Base-by-base conservation (phyloP, 2,113 vertebrate genomes). In the Drymodes brunneopygia region DNA sequence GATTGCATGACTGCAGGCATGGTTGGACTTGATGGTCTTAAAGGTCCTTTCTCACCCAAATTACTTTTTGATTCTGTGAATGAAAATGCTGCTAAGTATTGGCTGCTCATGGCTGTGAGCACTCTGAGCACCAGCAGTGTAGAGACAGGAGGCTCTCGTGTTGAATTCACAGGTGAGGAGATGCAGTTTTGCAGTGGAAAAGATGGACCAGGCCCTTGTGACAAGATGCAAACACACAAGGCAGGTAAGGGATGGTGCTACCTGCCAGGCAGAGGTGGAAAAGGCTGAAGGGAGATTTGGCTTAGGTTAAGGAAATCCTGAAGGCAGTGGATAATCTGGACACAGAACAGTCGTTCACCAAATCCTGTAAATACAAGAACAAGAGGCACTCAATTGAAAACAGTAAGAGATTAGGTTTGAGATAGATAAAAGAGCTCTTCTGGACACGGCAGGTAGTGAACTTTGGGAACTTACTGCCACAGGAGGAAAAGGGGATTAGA, bases 351-450 rank as follows among this genome's bases (percentile, higher is more conserved):
- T 51, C 1, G 0, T 71, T 82, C 60, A 12, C 66, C 70, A 94
- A 85, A 92, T 88, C 86, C 82, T 67, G 27, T n/a, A 50, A 64
- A 64, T 7, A 60, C 74, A 85, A 75, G 85, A 81, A 79, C 2
- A 4, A 95, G 66, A 64, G 35, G 15, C 61, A 60, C 61, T 92
- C 18, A 14, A 2, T 4, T 79, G 91, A 85, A 94, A 92, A 44
- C 57, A 47, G 70, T 28, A 11, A 79, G 85, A 92, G 88, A 80
- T 81, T 44, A 74, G 62, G 65, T 71, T 45, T 88, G 74, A 85
- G 74, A 64, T 15, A 87, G 85, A 85, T 60, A 79, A 94, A 90
- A 85, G 53, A 79, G 38, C 91, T 90, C 74, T 93, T 90, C 86
- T 88, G 88, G 88, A 71, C 92, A 53, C 0, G 2, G 53, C 85